phyloP scores from a whole-genome alignment of 1,140 invertebrate species.

The Neodiprion lecontei region DNA sequence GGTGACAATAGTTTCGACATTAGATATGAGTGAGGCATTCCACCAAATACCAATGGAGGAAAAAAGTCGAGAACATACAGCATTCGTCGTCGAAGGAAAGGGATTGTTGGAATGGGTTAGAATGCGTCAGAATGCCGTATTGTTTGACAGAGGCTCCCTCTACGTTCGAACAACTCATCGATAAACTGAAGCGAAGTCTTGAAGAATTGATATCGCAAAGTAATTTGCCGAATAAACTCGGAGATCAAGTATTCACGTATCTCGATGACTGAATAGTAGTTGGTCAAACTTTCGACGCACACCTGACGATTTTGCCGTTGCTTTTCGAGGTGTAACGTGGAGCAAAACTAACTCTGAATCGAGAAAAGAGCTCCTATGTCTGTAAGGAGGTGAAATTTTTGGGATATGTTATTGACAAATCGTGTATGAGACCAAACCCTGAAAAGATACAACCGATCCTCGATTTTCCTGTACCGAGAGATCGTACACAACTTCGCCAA shows the following conservation, averaged over 20 bases:
- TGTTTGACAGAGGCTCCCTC: slow-evolving; percentile 36
- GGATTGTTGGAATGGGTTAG: slow-evolving; percentile 42
- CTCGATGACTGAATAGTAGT: slow-evolving; percentile 34
- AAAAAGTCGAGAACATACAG: slow-evolving; percentile 47
- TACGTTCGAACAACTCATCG: slow-evolving; percentile 37
- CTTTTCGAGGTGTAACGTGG: slow-evolving; percentile 23
- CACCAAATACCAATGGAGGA: slow-evolving; percentile 42
- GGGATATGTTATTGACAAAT: background rate
- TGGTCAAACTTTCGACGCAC: slow-evolving; percentile 30
- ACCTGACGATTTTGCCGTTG: slow-evolving; percentile 13
- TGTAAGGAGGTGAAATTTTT: background rate
- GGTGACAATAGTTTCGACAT: slow-evolving; percentile 43
- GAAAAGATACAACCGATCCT: background rate
- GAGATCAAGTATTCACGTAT: slow-evolving; percentile 20
- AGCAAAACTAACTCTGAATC: slow-evolving; percentile 18
- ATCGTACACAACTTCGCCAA: slow-evolving; percentile 1
- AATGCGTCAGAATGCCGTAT: slow-evolving; percentile 32
- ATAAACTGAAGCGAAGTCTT: slow-evolving; percentile 19
- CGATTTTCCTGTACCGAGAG: background rate
- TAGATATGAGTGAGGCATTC: slow-evolving; percentile 25
- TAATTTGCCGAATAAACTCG: too few species aligned
- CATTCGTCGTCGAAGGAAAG: slow-evolving; percentile 50
- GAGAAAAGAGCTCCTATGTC: slow-evolving; percentile 20
- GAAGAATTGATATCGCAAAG: slow-evolving; percentile 7
- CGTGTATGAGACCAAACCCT: too few species aligned